Percentiles rank a stretch among this genome's conserved stretches.
Evolutionary conservation across 1,140 invertebrate genomes (phyloP).

Genomic region (Vanessa tameamea): DNA sequence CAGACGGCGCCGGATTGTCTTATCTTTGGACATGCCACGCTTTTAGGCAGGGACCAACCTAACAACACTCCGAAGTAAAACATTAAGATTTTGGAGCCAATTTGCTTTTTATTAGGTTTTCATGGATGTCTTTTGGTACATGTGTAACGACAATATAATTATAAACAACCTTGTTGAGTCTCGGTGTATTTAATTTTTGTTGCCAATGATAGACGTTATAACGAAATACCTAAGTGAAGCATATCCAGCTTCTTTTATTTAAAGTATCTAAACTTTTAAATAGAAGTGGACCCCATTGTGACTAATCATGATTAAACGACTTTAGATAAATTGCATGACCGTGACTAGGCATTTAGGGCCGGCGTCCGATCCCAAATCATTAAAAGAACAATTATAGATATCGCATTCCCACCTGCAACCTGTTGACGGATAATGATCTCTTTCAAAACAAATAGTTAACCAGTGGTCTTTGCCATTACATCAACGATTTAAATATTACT

Average conservation of each 20-base stretch:
- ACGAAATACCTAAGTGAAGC: conserved; percentile 30
- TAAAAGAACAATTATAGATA: conserved; percentile 81
- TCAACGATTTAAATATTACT: conserved; percentile 29
- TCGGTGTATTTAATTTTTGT: background rate
- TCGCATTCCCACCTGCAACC: conserved; percentile 77
- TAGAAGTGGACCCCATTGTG: conserved; percentile 75
- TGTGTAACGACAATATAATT: background rate
- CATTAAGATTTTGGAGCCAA: conserved; percentile 70
- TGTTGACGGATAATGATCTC: conserved; percentile 77
- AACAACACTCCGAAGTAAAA: conserved; percentile 63
- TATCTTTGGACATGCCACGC: conserved; percentile 78
- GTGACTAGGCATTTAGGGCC: conserved; percentile 76
- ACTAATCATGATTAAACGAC: conserved; percentile 80
- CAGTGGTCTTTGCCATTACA: conserved; percentile 40
- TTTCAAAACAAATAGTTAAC: conserved; percentile 74
- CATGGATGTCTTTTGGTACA: conserved; percentile 12
- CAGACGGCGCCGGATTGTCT: conserved; percentile 75
- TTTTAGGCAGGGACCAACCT: conserved; percentile 76
- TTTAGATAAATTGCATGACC: conserved; percentile 79
- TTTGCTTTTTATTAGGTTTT: conserved; percentile 69
- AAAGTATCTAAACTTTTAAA: conserved; percentile 69
- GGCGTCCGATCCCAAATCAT: conserved; percentile 74
- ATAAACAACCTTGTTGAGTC: background rate
- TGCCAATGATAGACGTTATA: conserved; percentile 20
- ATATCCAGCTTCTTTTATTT: conserved; percentile 63